Conservation (phyloP, 2,888 invertebrate species). For the Leucozona laternaria region DNA sequence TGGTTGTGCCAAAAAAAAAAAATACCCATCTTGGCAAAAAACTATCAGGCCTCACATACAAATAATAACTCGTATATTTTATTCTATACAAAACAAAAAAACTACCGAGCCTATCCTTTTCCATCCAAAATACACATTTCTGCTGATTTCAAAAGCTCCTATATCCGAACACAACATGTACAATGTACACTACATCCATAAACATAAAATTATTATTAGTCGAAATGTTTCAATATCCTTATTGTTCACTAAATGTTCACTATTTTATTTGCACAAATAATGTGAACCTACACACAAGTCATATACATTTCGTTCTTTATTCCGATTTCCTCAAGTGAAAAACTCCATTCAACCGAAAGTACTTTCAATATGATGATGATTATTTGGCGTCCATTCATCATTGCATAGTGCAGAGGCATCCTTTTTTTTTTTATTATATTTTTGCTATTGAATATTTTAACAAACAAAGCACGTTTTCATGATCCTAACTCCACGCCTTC, state of each 20-base stretch:
- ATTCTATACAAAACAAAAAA: neutral
- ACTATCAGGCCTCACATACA: neutral
- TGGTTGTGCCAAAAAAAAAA: neutral
- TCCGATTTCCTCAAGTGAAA: conserved; percentile 50
- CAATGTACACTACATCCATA: neutral
- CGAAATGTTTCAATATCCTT: conserved; percentile 40
- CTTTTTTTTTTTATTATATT: conserved; percentile 22
- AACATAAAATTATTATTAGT: conserved; percentile 15
- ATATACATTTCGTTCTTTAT: conserved; percentile 34
- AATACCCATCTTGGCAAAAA: neutral
- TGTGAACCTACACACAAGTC: conserved; percentile 39
- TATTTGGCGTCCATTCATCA: conserved; percentile 66
- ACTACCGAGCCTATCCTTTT: neutral
- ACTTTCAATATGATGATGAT: conserved; percentile 62
- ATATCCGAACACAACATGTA: neutral
- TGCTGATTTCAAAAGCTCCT: neutral
- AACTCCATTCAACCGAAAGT: conserved; percentile 66
- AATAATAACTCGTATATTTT: conserved; percentile 11
- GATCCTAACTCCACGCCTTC: conserved; percentile 33
- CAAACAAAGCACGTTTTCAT: conserved; percentile 60
- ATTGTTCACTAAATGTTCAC: conserved; percentile 28
- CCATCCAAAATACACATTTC: neutral
- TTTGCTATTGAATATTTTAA: conserved; percentile 33
- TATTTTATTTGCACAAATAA: conserved; percentile 30
- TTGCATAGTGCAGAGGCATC: conserved; percentile 42